Base-by-base conservation (phyloP, 1,140 invertebrate genomes). In the Lucilia cuprina region DNA sequence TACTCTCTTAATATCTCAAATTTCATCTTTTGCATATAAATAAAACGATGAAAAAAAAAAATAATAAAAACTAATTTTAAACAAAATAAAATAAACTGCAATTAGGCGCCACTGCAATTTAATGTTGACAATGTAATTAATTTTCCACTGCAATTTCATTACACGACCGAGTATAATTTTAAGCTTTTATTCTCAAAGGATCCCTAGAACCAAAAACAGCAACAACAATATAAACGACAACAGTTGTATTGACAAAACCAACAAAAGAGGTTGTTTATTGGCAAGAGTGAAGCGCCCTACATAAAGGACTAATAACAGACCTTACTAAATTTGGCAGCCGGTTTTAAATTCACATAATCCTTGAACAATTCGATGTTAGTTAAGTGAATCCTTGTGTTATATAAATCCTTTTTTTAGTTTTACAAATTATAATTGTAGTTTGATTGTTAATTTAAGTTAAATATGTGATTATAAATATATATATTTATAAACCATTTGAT, bases 81-180 rank as follows among this genome's bases (percentile, higher is more conserved):
- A 60, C 55, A 17, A 60, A 17, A 60, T n/a, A 60, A 60, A n/a
- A 60, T n/a, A 60, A 47, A 80, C 30, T 50, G 41, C 41, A 50
- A 80, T 80, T 80, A 80, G 77, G 14, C 47, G 41, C 41, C 77
- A 34, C 77, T 80, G 77, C 77, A 80, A 80, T 80, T 80, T 80
- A 80, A 49, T 80, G 77, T 80, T 80, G 77, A 80, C 77, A 80
- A 50, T 80, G 41, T 49, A 80, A 80, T 80, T 80, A 80, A 80
- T 80, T 80, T 80, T 80, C 77, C 41, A 80, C 77, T 80, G 77
- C 77, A 80, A 80, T 80, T 80, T 80, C 19, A 70, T 70, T 70
- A 70, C 65, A 21, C 65, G 14, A n/a, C n/a, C n/a, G 55, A 21
- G 65, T 70, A 70, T 70, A 10, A 12, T 70, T 21, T 70, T 70